Percentiles rank a stretch among this genome's conserved stretches.
Evolutionary conservation across 2,113 vertebrate genomes (phyloP).

Genomic region (Panthera leo): DNA sequence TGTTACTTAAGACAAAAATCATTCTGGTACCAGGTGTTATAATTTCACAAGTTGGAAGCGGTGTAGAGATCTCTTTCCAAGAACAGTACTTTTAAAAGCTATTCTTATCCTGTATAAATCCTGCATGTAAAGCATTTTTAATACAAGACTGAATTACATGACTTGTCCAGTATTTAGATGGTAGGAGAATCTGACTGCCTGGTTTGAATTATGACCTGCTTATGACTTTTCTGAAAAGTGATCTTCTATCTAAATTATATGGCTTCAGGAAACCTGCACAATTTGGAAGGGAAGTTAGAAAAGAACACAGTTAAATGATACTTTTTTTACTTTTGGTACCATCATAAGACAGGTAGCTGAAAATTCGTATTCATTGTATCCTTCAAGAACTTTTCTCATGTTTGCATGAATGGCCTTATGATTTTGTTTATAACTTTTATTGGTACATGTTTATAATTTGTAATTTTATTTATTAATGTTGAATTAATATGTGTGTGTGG

Average conservation of each 20-base stretch:
- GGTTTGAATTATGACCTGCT: background rate
- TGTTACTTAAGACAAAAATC: background rate
- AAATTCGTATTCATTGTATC: background rate
- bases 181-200: background rate
- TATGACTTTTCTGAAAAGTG: background rate
- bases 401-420: conserved; percentile 6
- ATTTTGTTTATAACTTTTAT: background rate
- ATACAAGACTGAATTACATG: background rate
- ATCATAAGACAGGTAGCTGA: background rate
- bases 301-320: background rate
- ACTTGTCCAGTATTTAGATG: background rate
- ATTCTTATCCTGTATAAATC: background rate
- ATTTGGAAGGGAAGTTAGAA: background rate
- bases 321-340: background rate
- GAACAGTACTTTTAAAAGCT: background rate
- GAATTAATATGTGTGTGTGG: background rate
- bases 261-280: background rate
- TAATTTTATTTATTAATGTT: background rate
- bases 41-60: background rate
- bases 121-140: background rate
- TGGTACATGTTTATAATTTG: background rate
- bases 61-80: background rate
- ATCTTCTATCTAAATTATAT: background rate
- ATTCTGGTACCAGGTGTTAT: background rate
- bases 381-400: background rate